Percentiles rank a stretch among this genome's conserved stretches.
Evolutionary conservation across 37 sponge, comb jelly and placozoan species (phyloP).

Genomic region (Theonella swinhoei): DNA sequence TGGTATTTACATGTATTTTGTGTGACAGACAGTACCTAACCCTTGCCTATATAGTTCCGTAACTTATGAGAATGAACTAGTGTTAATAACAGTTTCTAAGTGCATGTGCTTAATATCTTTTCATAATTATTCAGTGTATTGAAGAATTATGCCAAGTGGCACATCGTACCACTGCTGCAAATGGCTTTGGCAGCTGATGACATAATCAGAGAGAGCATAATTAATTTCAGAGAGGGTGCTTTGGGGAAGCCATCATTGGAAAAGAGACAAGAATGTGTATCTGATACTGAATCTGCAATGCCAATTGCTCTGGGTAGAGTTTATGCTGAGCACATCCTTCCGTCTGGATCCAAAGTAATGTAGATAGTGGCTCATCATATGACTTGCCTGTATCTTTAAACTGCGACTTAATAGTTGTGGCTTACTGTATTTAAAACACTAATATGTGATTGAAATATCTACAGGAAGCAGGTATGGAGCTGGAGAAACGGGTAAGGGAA

Average conservation of each 20-base stretch:
- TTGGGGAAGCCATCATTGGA: background rate
- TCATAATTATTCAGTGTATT: background rate
- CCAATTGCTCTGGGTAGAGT: background rate
- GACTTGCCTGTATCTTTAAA: no score
- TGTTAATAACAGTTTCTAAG: no score
- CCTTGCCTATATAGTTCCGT: no score
- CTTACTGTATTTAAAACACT: no score
- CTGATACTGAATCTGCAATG: background rate
- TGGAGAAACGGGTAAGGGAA: background rate
- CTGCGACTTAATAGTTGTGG: no score
- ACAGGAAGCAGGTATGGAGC: background rate
- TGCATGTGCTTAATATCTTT: no score
- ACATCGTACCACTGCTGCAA: background rate
- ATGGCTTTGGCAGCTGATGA: background rate
- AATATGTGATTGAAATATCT: no score
- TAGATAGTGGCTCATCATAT: no score
- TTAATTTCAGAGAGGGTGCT: background rate
- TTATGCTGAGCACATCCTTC: background rate
- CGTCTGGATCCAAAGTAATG: background rate
- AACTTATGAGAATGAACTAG: no score
- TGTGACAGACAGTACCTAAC: no score
- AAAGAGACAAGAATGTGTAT: background rate
- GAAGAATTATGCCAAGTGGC: background rate
- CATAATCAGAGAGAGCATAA: background rate
- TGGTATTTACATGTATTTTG: no score